A percentile compares a stretch with the other conserved stretches of the same genome.
These are phyloP conservation scores for Lissonota sp. DNA, from an alignment of 2,888 invertebrate genomes.

Conservation along the genomic window DNA sequence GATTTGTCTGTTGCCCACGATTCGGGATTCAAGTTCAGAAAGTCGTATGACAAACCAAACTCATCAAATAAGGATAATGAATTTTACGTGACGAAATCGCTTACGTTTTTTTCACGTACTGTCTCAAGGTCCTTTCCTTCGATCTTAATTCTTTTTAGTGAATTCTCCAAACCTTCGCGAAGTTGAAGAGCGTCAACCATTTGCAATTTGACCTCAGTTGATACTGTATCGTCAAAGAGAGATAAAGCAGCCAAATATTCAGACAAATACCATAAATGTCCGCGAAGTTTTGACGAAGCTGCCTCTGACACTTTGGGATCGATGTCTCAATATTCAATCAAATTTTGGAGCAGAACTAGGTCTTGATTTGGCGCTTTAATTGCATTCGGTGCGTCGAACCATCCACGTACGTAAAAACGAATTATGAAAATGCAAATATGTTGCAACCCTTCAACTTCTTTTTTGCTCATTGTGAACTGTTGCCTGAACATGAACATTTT, in stretches of 20 bases:
- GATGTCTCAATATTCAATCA: too few relatives aligned
- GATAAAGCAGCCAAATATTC: constrained; percentile 48
- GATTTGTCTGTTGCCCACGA: neutral
- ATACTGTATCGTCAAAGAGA: constrained; percentile 65
- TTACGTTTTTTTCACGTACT: constrained; percentile 7
- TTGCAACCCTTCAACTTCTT: neutral
- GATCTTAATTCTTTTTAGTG: neutral
- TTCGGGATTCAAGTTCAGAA: constrained; percentile 20
- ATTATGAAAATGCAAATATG: neutral
- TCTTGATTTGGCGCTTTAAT: neutral
- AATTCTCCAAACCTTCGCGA: constrained; percentile 6
- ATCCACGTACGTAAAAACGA: neutral
- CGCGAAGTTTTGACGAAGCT: too few relatives aligned
- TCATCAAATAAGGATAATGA: constrained; percentile 32
- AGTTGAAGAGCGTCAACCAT: constrained; percentile 32
- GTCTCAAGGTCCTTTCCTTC: neutral
- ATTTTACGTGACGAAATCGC: constrained; percentile 29
- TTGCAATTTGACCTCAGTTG: constrained; percentile 47
- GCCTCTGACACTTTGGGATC: too few relatives aligned
- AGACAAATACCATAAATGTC: neutral
- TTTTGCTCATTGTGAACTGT: neutral
- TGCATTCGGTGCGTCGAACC: neutral
- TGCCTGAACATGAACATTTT: neutral
- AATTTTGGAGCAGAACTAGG: too few relatives aligned
- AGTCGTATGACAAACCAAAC: constrained; percentile 20